Evolutionary conservation across 2,797 vertebrate genomes (phyloP), one percentile per base, ranked within the genome.

Genomic region (Hipposideros larvatus): DNA sequence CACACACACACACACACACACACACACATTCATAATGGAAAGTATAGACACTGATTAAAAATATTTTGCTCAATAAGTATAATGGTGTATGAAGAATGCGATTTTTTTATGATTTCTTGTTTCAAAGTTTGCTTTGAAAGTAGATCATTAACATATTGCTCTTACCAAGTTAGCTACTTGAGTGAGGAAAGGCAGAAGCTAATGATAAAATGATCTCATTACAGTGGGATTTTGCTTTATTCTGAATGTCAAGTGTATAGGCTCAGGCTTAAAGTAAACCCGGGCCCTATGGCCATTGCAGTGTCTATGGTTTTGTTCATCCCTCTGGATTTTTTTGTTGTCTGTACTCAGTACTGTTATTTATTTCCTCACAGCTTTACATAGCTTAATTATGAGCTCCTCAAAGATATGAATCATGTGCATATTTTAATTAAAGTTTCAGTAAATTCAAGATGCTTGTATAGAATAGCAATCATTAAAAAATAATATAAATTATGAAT

Each of bases 131-230:
- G 34, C 61, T 93, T 84, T 93, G 46, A 90, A 93, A 79, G 41
- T 22, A 78, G 51, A 71, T 94, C 59, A 92, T 94, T 96, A 94
- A 89, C 66, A 95, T 66, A 91, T 74, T 95, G 51, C 19, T 89
- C 68, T 94, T 90, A 91, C 21, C 37, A 80, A 51, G 28, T 14
- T 83, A 96, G 68, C 46, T 96, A 53, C 24, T 73, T 61, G 46
- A 77, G 87, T 63, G 37, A 96, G n/a, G n/a, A 71, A 86, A 77
- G 57, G 71, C 79, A 85, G 87, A 87, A 87, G 31, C 43, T 77
- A 75, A 90, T 90, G 71, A 96, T 95, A 95, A 83, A 96, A 94
- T 61, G 53, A n/a, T 94, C 68, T 97, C 92, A 96, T 97, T 97
- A 95, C 95, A 96, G 68, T 46, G 46, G 19, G 22, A 96, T 96